Base-by-base conservation (phyloP, 2,888 invertebrate species). In the Cheilosia impressa region DNA sequence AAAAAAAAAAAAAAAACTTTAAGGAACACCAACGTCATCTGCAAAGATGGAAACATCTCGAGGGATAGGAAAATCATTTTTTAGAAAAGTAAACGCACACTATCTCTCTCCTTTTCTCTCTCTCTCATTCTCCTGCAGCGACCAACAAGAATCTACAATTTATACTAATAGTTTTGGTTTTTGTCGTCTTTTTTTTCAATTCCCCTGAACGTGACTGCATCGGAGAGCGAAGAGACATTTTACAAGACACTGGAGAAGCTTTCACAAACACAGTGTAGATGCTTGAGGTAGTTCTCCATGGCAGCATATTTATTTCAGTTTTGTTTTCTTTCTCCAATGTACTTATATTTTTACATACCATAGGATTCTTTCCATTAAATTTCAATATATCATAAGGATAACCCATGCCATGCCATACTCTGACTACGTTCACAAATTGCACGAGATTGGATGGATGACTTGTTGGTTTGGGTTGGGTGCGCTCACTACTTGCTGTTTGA, bases 301-400 rank as follows among this genome's bases (percentile, higher is more conserved):
- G 57, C 34, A 68, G 60, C 17, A 62, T 45, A 27, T 53, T 68
- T 27, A n/a, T 50, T 76, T 58, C 52, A 27, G 27, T 66, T 50
- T 50, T 65, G 53, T 45, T n/a, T 60, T 65, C 6, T 27, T 1
- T 6, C 0, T 0, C 7, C 47, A 34, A 65, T 57, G 17, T 57
- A 50, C 63, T 78, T 57, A 63, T 62, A 63, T 50, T 63, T 50
- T 57, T 19, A 10, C 52, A 72, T 60, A 27, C 6, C 27, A 27
- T 27, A 7, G 72, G 72, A 79, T 69, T 71, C 62, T 41, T 78
- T 71, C 72, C 71, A 79, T 79, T 79, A 79, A 66, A 79, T 79
- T 79, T 79, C 79, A 72, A 72, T 79, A 71, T 71, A 63, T 57
- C 63, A 62, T 50, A 72, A 60, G 79, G 63, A 78, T 47, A 55